Percentiles rank a stretch among this genome's conserved stretches.
Conservation (phyloP, 2,797 vertebrate species). For the Sciurus vulgaris region DNA sequence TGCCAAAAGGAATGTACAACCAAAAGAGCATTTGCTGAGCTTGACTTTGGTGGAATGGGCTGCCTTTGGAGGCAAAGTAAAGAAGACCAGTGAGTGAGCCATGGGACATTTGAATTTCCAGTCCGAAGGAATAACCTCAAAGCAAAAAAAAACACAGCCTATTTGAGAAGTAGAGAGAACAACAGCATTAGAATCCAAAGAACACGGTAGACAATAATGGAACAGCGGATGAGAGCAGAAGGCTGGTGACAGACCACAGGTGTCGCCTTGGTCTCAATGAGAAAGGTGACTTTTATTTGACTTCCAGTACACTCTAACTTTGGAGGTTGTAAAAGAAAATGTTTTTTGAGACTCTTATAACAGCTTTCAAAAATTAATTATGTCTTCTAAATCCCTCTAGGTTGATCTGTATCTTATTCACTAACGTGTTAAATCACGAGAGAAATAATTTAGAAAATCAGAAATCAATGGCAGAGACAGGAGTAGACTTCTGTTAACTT, state of each 20-base stretch:
- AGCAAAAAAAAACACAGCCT: neutral
- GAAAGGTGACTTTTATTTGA: conserved; percentile 13
- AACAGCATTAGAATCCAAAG: neutral
- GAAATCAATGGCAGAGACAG: conserved; percentile 48
- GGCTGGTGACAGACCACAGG: neutral
- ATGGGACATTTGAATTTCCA: neutral
- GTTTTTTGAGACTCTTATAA: conserved; percentile 54
- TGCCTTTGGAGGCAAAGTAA: neutral
- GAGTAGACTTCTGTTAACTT: conserved; percentile 6
- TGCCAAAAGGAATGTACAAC: neutral
- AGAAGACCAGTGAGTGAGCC: neutral
- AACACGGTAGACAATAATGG: neutral
- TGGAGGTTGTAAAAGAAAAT: conserved; percentile 28
- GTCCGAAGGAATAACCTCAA: neutral
- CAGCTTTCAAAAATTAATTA: conserved; percentile 75
- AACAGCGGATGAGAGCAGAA: neutral
- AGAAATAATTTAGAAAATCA: conserved; percentile 69
- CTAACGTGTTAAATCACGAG: conserved; percentile 69
- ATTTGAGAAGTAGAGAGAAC: neutral
- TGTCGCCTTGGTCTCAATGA: neutral
- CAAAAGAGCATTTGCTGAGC: neutral
- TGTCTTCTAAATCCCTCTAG: conserved; percentile 60
- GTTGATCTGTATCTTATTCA: conserved; percentile 67
- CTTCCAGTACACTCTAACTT: conserved; percentile 1
- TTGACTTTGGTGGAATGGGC: neutral